Conservation (phyloP, 2,888 invertebrate genomes). For the Clunio marinus region DNA sequence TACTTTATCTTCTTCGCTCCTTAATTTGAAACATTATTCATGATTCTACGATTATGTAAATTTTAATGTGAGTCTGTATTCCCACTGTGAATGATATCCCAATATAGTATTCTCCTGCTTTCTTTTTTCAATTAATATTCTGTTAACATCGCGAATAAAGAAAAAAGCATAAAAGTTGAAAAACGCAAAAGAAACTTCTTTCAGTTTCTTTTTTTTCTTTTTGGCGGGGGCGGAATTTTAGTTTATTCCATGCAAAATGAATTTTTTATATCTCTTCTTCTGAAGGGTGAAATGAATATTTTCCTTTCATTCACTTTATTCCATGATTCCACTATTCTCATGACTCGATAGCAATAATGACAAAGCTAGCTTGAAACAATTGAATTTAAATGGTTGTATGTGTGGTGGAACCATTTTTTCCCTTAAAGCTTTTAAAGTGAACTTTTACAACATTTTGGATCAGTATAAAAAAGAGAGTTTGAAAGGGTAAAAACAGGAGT, state of each 20-base stretch:
- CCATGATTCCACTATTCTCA: background rate
- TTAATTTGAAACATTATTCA: slow-evolving; percentile 1
- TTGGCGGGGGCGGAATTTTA: background rate
- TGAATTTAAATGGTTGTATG: slow-evolving; percentile 1
- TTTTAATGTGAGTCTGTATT: no score
- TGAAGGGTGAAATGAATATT: background rate
- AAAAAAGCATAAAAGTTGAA: background rate
- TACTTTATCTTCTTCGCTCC: no score
- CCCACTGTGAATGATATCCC: background rate
- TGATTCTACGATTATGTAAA: slow-evolving; percentile 25
- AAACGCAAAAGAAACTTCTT: no score
- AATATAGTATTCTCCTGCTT: background rate
- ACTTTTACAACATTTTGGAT: no score
- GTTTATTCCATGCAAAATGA: background rate
- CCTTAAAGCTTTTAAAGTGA: slow-evolving; percentile 3
- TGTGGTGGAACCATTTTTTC: background rate
- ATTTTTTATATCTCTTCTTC: background rate
- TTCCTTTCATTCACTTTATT: no score
- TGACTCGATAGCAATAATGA: background rate
- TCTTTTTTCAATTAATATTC: background rate
- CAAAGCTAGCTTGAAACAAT: background rate
- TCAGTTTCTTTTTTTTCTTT: no score
- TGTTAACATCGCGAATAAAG: background rate
- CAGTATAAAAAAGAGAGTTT: no score
- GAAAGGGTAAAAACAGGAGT: no score